phyloP scores from a whole-genome alignment of 2,888 invertebrate genomes.

The Autographa pulchrina region DNA sequence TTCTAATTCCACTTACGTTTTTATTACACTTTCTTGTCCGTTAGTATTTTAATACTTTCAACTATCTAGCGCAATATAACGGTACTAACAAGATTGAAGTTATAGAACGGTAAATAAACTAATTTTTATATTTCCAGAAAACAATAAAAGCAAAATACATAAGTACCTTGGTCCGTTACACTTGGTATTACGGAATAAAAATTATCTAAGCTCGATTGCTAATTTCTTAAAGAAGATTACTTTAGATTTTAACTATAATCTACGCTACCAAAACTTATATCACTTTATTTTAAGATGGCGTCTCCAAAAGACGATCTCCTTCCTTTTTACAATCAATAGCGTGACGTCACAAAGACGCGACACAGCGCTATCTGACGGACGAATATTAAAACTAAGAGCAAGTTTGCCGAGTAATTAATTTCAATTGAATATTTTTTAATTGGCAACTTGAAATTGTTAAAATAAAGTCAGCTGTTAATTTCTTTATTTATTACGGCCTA shows the following conservation, averaged over 20 bases:
- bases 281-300: conserved; percentile 90
- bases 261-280: conserved; percentile 91
- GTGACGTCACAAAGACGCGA: conserved; percentile 89
- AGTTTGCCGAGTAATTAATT: conserved; percentile 29
- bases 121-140: conserved; percentile 73
- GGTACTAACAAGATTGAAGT: conserved; percentile 78
- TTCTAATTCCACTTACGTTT: conserved; percentile 66
- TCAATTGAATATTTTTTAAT: conserved; percentile 16
- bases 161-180: conserved; percentile 95
- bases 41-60: conserved; percentile 54
- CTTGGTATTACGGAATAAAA: conserved; percentile 89
- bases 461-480: not conserved
- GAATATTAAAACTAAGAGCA: conserved; percentile 11
- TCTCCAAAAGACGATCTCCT: conserved; percentile 88
- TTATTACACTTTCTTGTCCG: conserved; percentile 57
- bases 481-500: too few species aligned
- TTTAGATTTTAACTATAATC: conserved; percentile 86
- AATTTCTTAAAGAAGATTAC: conserved; percentile 84
- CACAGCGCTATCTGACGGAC: conserved; percentile 74
- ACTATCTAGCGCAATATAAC: conserved; percentile 74
- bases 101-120: conserved; percentile 86
- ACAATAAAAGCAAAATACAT: conserved; percentile 85
- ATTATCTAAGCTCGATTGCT: conserved; percentile 81
- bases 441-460: not conserved
- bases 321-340: conserved; percentile 84